Conservation (phyloP, 2,797 vertebrate genomes). For the Hozukius guyotensis region DNA sequence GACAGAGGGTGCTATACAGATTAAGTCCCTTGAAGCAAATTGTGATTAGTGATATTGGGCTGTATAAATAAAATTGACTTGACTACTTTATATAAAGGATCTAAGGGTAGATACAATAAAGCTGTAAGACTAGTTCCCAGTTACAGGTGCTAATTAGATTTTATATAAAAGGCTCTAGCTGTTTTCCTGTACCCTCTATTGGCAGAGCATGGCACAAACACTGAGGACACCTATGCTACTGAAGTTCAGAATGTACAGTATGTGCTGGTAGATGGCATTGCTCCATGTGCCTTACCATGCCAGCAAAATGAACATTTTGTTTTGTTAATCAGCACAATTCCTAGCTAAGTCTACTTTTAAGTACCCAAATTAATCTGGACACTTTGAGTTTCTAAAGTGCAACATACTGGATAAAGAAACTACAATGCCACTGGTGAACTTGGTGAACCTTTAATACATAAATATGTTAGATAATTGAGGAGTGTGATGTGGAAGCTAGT, state of each 20-base stretch:
- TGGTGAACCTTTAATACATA: background rate
- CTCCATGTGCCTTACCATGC: background rate
- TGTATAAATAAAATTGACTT: no score
- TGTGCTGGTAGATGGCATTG: slow-evolving; percentile 11
- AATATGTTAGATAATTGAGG: background rate
- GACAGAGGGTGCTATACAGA: no score
- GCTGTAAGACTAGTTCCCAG: background rate
- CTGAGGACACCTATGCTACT: background rate
- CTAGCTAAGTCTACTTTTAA: background rate
- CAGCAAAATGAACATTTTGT: background rate
- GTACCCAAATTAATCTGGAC: background rate
- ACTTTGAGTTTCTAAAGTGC: background rate
- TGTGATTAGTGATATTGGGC: no score
- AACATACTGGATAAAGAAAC: background rate
- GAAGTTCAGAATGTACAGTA: background rate
- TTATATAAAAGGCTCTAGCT: background rate
- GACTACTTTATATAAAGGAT: slow-evolving; percentile 5
- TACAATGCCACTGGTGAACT: background rate
- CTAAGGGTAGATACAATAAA: background rate
- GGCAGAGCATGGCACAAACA: background rate
- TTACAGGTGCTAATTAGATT: background rate
- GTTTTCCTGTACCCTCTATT: background rate
- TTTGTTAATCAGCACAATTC: background rate
- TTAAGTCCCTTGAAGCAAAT: no score
- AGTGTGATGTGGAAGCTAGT: background rate